These are phyloP conservation scores for Myotis yumanensis DNA, from an alignment of 2,113 vertebrate genomes.

Conservation along the genomic window DNA sequence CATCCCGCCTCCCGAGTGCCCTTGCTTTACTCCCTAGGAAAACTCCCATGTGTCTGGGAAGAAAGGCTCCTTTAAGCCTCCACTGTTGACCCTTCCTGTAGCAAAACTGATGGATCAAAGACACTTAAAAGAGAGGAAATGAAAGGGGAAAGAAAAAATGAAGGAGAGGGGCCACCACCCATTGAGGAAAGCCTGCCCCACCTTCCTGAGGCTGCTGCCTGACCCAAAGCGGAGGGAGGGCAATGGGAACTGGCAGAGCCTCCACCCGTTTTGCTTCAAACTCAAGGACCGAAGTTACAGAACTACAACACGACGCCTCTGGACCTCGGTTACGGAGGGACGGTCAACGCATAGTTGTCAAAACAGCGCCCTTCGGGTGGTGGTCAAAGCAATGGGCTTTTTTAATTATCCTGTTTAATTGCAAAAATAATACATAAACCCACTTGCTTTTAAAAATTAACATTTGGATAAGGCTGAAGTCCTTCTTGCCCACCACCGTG, in stretches of 20 bases:
- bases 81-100: neutral
- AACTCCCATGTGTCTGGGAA: neutral
- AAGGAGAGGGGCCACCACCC: neutral
- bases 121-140: neutral
- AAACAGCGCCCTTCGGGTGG: neutral
- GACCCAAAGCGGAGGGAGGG: neutral
- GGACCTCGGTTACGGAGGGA: accelerated
- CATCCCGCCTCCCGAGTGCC: accelerated
- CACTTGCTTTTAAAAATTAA: constrained; percentile 16
- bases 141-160: neutral
- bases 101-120: neutral
- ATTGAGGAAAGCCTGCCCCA: neutral
- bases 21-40: neutral
- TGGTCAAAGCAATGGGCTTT: neutral
- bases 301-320: neutral
- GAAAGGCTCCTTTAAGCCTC: neutral
- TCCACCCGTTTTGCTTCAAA: neutral
- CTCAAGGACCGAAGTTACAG: neutral
- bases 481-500: neutral
- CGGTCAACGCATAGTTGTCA: accelerated
- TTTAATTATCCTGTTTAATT: neutral
- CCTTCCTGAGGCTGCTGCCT: too few relatives aligned
- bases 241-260: neutral
- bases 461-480: neutral
- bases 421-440: neutral